Percentiles rank a stretch among this genome's conserved stretches.
Evolutionary conservation across 2,888 invertebrate genomes (phyloP).

Genomic region (Trachelus stipa): DNA sequence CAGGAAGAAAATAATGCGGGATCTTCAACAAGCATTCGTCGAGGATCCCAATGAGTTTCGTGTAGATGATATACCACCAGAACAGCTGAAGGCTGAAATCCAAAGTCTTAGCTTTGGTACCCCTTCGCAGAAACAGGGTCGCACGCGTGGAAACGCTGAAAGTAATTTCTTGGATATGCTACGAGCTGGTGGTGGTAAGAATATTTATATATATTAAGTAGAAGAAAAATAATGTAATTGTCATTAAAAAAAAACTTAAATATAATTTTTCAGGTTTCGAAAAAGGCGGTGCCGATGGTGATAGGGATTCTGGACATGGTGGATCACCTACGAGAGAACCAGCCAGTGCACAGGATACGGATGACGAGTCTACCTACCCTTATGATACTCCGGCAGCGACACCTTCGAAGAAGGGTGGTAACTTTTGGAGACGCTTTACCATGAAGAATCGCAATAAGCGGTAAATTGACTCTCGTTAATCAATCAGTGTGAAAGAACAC

Average conservation of each 20-base stretch:
- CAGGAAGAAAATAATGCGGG: conserved; percentile 86
- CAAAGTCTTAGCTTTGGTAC: conserved; percentile 75
- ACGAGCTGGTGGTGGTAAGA: conserved; percentile 69
- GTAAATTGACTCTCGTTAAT: conserved; percentile 61
- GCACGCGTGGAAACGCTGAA: conserved; percentile 67
- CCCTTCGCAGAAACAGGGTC: conserved; percentile 67
- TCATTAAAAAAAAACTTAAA: not conserved
- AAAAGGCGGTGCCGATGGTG: conserved; percentile 53
- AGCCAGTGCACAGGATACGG: conserved; percentile 61
- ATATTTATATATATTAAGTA: conserved; percentile 10
- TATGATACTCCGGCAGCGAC: conserved; percentile 53
- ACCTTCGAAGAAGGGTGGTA: conserved; percentile 56
- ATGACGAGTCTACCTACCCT: conserved; percentile 71
- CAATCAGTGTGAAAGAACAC: not conserved
- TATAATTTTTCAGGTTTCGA: conserved; percentile 44
- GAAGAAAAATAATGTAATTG: not conserved
- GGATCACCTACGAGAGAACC: conserved; percentile 64
- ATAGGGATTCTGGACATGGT: conserved; percentile 64
- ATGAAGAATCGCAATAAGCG: conserved; percentile 78
- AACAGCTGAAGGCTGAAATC: conserved; percentile 76
- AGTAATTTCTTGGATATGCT: conserved; percentile 78
- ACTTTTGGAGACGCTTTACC: conserved; percentile 77
- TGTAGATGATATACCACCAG: conserved; percentile 76
- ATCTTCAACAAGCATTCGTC: conserved; percentile 81
- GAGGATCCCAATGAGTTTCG: conserved; percentile 80